These are phyloP conservation scores for Dryadula phaetusa DNA, from an alignment of 2,888 invertebrate genomes.

Conservation along the genomic window DNA sequence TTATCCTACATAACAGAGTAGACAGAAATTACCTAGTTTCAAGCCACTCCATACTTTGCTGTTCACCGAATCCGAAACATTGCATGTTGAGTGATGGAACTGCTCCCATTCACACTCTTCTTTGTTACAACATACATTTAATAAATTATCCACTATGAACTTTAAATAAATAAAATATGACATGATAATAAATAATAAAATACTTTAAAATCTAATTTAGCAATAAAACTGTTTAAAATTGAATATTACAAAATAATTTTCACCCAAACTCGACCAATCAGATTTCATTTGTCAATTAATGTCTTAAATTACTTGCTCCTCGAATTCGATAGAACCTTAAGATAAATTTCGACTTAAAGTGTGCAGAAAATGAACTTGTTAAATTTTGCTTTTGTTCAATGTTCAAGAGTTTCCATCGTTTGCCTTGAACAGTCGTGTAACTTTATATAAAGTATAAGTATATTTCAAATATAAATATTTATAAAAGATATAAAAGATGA, in stretches of 20 bases:
- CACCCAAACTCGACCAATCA: slow-evolving; percentile 8
- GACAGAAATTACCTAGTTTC: too few relatives aligned
- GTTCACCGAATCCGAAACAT: too few relatives aligned
- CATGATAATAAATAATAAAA: background rate
- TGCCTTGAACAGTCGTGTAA: background rate
- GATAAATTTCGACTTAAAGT: slow-evolving; percentile 17
- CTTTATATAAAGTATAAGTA: background rate
- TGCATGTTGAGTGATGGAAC: too few relatives aligned
- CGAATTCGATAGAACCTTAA: slow-evolving; percentile 10
- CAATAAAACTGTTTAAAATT: slow-evolving; percentile 6
- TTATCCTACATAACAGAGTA: too few relatives aligned
- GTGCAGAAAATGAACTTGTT: slow-evolving; percentile 22
- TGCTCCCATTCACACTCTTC: too few relatives aligned
- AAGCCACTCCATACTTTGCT: too few relatives aligned
- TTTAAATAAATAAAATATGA: background rate
- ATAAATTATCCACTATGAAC: too few relatives aligned
- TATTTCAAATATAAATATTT: too few relatives aligned
- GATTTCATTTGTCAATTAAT: slow-evolving; percentile 27
- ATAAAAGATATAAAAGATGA: too few relatives aligned
- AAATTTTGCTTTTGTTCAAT: slow-evolving; percentile 21
- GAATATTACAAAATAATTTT: slow-evolving; percentile 16
- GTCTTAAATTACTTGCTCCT: slow-evolving; percentile 20
- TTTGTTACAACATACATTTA: too few relatives aligned
- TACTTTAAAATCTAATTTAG: background rate
- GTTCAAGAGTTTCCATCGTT: slow-evolving; percentile 1